These are phyloP conservation scores for Heliothis virescens DNA, from an alignment of 1,140 invertebrate species.

Conservation along the genomic window DNA sequence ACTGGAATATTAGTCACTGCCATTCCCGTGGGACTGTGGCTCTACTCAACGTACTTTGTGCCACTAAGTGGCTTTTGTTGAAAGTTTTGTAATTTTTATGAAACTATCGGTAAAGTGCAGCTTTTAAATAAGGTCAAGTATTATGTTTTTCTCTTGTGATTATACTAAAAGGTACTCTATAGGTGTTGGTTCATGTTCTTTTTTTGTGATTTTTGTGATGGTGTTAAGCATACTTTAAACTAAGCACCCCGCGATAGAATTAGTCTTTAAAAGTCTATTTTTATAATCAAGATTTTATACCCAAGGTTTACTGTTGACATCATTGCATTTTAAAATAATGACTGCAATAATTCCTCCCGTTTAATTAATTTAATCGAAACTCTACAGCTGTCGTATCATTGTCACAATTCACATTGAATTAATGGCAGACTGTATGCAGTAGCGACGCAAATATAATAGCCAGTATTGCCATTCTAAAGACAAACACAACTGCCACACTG, in stretches of 20 bases:
- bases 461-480: conserved; percentile 22
- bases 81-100: conserved; percentile 32
- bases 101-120: conserved; percentile 25
- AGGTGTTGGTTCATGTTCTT: no score
- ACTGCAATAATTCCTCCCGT: neutral
- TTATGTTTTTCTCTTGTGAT: conserved; percentile 20
- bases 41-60: neutral
- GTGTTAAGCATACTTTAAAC: no score
- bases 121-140: conserved; percentile 20
- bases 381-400: conserved; percentile 11
- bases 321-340: neutral
- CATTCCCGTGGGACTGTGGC: conserved; percentile 20
- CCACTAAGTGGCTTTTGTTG: conserved; percentile 22
- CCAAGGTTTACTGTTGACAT: no score
- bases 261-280: no score
- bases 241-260: no score
- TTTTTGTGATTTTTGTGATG: no score
- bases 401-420: conserved; percentile 27
- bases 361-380: conserved; percentile 1
- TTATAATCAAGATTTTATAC: neutral
- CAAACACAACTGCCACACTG: neutral
- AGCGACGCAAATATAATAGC: conserved; percentile 26
- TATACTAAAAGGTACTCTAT: conserved; percentile 15
- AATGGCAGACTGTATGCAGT: conserved; percentile 1
- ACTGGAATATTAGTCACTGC: conserved; percentile 3